phyloP scores from a whole-genome alignment of 2,113 vertebrate genomes.

The Trogon surrucura region DNA sequence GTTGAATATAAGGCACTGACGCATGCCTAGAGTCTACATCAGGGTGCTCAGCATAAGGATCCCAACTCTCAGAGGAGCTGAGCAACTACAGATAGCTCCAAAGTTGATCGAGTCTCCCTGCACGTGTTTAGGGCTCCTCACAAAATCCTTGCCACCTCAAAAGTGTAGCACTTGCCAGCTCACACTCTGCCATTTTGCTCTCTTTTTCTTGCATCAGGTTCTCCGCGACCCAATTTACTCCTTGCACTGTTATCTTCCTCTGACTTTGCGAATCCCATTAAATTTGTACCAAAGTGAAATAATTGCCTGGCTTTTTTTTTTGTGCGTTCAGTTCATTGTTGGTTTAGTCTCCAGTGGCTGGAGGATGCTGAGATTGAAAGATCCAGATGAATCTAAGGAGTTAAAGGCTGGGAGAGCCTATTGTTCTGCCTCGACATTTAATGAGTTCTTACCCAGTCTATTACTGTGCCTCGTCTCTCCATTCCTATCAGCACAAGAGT shows the following conservation, averaged over 20 bases:
- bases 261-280: neutral
- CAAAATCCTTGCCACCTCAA: neutral
- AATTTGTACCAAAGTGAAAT: constrained; percentile 11
- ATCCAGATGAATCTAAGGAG: constrained; percentile 35
- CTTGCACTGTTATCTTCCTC: neutral
- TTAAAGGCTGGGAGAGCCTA: constrained; percentile 11
- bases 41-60: neutral
- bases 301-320: constrained; percentile 23
- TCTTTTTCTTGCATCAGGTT: neutral
- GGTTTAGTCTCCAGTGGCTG: constrained; percentile 29
- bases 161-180: neutral
- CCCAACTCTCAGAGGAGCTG: neutral
- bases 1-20: neutral
- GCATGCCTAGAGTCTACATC: rapidly evolving
- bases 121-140: neutral
- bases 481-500: constrained; percentile 20
- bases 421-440: constrained; percentile 40
- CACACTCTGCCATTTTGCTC: neutral
- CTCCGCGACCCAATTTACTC: neutral
- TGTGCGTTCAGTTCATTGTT: neutral
- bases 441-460: constrained; percentile 43
- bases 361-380: constrained; percentile 26
- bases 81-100: neutral
- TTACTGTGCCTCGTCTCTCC: constrained; percentile 34
- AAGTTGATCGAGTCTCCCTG: neutral